Conservation (phyloP, 1,140 invertebrate species). For the Cotesia glomerata region DNA sequence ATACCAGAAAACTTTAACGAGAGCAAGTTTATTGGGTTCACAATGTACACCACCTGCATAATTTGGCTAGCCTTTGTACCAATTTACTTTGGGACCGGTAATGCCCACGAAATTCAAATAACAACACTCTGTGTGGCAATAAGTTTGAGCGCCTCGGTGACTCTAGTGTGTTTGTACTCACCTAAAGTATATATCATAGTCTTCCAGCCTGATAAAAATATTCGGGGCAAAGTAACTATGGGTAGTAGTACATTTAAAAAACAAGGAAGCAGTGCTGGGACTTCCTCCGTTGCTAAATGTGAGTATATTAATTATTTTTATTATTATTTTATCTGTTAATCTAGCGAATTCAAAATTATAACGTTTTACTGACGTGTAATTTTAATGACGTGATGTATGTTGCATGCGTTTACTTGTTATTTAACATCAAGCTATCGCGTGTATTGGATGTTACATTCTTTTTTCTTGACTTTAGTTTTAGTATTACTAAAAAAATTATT, state of each 20-base stretch:
- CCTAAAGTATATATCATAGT: constrained; percentile 79
- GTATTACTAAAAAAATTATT: too few species aligned
- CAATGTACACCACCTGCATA: constrained; percentile 81
- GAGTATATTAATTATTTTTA: constrained; percentile 35
- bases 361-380: constrained; percentile 19
- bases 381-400: constrained; percentile 5
- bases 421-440: constrained; percentile 8
- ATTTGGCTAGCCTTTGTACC: constrained; percentile 80
- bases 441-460: too few species aligned
- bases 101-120: constrained; percentile 74
- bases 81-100: constrained; percentile 75
- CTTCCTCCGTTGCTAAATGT: constrained; percentile 57
- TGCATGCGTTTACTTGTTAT: not conserved
- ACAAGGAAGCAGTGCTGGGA: constrained; percentile 53
- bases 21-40: constrained; percentile 76
- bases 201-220: constrained; percentile 74
- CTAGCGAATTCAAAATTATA: too few species aligned
- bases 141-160: constrained; percentile 75
- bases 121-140: constrained; percentile 77
- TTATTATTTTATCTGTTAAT: not conserved
- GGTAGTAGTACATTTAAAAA: constrained; percentile 54
- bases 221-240: constrained; percentile 52
- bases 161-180: constrained; percentile 74
- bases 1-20: constrained; percentile 82
- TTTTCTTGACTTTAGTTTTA: too few species aligned